Percentiles rank a stretch among this genome's conserved stretches.
Evolutionary conservation across 2,888 invertebrate species (phyloP).

Genomic region (Troilus luridus): DNA sequence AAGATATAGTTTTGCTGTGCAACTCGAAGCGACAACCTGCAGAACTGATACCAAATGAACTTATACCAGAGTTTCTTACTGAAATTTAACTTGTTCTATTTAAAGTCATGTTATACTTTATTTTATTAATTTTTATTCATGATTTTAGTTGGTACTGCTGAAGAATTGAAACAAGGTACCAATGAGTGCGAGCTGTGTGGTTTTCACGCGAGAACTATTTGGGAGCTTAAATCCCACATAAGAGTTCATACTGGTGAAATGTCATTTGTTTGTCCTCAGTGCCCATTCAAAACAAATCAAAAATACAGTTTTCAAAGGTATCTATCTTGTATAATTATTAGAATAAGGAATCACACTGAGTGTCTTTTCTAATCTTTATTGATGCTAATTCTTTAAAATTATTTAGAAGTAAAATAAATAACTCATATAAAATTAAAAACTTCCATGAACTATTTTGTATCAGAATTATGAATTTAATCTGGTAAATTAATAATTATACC

Average conservation of each 20-base stretch:
- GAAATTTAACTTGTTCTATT: no score
- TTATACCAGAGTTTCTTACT: no score
- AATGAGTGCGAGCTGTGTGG: constrained; percentile 52
- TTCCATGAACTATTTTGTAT: neutral
- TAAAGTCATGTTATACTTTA: no score
- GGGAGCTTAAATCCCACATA: constrained; percentile 50
- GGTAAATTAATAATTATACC: no score
- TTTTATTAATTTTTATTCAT: neutral
- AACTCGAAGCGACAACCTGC: no score
- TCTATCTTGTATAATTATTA: neutral
- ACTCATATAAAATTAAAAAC: neutral
- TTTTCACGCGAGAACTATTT: constrained; percentile 31
- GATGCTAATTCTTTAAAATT: neutral
- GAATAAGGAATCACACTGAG: neutral
- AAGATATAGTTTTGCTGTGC: no score
- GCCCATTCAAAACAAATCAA: constrained; percentile 35
- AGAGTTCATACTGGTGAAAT: constrained; percentile 53
- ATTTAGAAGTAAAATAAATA: neutral
- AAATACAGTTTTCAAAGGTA: constrained; percentile 25
- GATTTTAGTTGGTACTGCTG: constrained; percentile 9
- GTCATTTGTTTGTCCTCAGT: constrained; percentile 37
- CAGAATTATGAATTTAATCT: neutral
- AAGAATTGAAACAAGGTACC: constrained; percentile 26
- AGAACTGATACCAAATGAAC: no score
- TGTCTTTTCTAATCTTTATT: neutral